Evolutionary conservation across 92 coral and sea anemone species (phyloP), one percentile per base, ranked within the genome.

Genomic region (Nematostella vectensis): DNA sequence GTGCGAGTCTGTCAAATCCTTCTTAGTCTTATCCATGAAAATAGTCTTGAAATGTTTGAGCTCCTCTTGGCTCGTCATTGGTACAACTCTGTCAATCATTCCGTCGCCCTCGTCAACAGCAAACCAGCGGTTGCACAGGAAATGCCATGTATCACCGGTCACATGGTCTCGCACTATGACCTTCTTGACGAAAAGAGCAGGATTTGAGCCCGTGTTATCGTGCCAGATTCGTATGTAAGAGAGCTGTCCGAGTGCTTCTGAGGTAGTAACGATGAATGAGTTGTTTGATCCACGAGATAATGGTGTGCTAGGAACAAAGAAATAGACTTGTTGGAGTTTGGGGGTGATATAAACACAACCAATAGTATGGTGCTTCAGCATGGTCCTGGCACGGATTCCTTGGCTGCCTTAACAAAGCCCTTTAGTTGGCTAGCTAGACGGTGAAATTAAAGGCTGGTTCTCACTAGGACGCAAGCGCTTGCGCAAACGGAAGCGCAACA

Each of bases 41-140:
- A 87, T 55, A 18, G 69, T 85, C n/a, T 79, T 79, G 37, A 87
- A 93, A 20, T 77, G 85, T 18, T 48, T 51, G 68, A 93, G 63
- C 40, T 87, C 96, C 60, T 79, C 79, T 16, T 48, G 54, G 51
- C 80, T 74, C 13, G 99, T 69, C 1, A 87, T 70, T 22, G 94
- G 74, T 11, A 93, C 58, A 27, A 87, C 63, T 50, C 96, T 70
- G 37, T 87, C 85, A 16, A 87, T 82, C 62, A 74, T 59, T 4
- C 94, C 96, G 62, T 93, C 99, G 36, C 93, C 93, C 31, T 76
- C 89, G 55, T 93, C 99, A 16, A 93, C 96, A 3, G 99, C 99
- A 10, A 93, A 82, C 99, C 99, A 93, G 44, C 83, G 70, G 36
- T 93, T 71, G 55, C 99, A 93, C 48, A 93, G 40, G 49, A 93